Base-by-base conservation (phyloP, 2,113 vertebrate species). In the pig (Sus scrofa) region DNA sequence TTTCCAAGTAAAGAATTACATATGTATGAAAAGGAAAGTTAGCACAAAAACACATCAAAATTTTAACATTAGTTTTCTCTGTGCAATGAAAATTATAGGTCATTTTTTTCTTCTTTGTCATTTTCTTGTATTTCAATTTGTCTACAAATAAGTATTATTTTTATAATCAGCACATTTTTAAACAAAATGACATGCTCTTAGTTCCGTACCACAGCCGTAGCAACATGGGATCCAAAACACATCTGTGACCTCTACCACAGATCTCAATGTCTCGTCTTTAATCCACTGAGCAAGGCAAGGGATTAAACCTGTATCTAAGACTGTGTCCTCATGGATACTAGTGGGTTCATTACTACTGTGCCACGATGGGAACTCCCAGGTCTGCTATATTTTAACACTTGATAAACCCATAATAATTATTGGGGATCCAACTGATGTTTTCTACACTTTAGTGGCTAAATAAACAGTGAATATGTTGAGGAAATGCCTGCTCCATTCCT, bases 61-160 rank as follows among this genome's bases (percentile, higher is more conserved):
- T 52, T 10, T 91, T 78, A 83, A 70, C 62, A 50, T 18, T 89
- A 67, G 14, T 32, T 83, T 96, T 88, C 63, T 65, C 37, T 94
- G 26, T 60, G 20, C 15, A 79, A 62, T 62, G 27, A 44, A 65
- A 79, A 74, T 92, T 58, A 60, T 16, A 68, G 10, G 24, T 68
- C 5, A 44, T 68, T 24, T 70, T 60, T 86, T 93, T 77, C 26
- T n/a, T 26, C 20, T 65, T 56, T 92, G 16, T 30, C 37, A 34
- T n/a, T 70, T 83, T 83, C 12, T 9, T 86, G 39, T 63, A 50
- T 90, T 86, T 82, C 22, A 94, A 67, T 88, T 74, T 88, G 9
- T 96, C 20, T 20, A 63, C 18, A 81, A 44, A 44, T 44, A 44
- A 62, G n/a, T 32, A 60, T 73, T 85, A n/a, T 19, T 89, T 56